Evolutionary conservation across 1,140 invertebrate species (phyloP).

Genomic region (Latrodectus geometricus): DNA sequence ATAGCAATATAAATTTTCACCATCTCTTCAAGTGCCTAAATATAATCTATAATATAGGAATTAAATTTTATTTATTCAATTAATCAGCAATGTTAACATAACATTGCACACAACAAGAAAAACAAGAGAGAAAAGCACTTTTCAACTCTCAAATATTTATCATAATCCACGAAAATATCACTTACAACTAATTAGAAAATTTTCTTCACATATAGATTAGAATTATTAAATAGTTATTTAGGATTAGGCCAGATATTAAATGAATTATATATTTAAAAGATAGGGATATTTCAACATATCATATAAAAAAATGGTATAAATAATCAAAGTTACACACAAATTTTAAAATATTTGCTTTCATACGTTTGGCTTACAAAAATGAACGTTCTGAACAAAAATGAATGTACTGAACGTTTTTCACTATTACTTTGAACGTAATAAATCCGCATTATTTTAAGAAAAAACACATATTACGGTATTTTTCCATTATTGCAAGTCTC

Average conservation of each 20-base stretch:
- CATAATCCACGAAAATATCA: background rate
- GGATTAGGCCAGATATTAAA: background rate
- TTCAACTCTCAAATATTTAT: background rate
- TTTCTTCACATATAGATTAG: background rate
- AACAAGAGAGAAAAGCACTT: background rate
- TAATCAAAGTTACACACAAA: too few relatives aligned
- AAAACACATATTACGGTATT: too few relatives aligned
- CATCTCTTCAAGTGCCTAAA: background rate
- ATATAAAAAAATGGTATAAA: background rate
- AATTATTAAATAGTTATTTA: background rate
- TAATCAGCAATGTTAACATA: too few relatives aligned
- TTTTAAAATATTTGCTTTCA: too few relatives aligned
- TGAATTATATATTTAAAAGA: background rate
- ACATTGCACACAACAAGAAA: too few relatives aligned
- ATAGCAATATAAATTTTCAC: background rate
- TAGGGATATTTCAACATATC: background rate
- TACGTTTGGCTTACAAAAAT: too few relatives aligned
- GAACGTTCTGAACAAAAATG: too few relatives aligned
- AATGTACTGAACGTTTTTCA: too few relatives aligned
- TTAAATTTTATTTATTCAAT: too few relatives aligned
- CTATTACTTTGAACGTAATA: too few relatives aligned
- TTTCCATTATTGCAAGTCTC: too few relatives aligned
- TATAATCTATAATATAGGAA: background rate
- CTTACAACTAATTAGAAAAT: background rate
- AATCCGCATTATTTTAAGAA: too few relatives aligned